A percentile compares a stretch with the other conserved stretches of the same genome.
Evolutionary conservation across 2,888 invertebrate species (phyloP).

Genomic region (Chrysopilus asiliformis): DNA sequence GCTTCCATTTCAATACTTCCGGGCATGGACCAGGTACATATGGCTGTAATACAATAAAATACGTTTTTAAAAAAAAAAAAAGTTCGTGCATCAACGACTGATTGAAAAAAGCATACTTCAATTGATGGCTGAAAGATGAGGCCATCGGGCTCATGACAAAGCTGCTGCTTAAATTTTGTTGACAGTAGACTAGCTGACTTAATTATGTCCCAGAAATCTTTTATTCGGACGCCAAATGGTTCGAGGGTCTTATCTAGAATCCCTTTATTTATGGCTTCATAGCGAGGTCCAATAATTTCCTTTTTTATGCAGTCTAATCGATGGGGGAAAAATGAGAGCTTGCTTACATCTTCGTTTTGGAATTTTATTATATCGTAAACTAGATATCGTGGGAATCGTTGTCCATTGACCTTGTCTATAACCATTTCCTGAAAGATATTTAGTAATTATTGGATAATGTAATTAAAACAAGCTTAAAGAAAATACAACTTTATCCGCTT

Average conservation of each 20-base stretch:
- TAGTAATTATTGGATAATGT: not conserved
- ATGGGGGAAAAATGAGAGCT: conserved; percentile 58
- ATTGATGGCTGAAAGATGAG: conserved; percentile 90
- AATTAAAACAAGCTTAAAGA: no score
- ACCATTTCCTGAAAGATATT: conserved; percentile 77
- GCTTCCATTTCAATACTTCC: conserved; percentile 96
- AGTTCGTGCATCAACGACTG: conserved; percentile 2
- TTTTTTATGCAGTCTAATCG: conserved; percentile 64
- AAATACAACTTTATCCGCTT: no score
- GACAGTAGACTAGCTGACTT: conserved; percentile 56
- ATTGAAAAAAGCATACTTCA: conserved; percentile 43
- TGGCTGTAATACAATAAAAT: conserved; percentile 41
- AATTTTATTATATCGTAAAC: conserved; percentile 88
- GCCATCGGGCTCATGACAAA: conserved; percentile 94
- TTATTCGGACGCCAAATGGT: conserved; percentile 81
- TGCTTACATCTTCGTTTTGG: conserved; percentile 63
- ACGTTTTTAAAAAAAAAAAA: not conserved
- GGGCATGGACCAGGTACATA: conserved; percentile 73
- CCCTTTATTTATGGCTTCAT: conserved; percentile 62
- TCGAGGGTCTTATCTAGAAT: conserved; percentile 61
- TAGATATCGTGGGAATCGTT: conserved; percentile 66
- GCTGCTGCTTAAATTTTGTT: conserved; percentile 70
- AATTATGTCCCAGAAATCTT: conserved; percentile 81
- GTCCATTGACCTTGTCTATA: conserved; percentile 58
- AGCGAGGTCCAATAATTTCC: conserved; percentile 51